Percentiles rank a stretch among this genome's conserved stretches.
These are phyloP conservation scores for Zaprionus lineosus DNA, from an alignment of 2,888 invertebrate species.

Conservation along the genomic window DNA sequence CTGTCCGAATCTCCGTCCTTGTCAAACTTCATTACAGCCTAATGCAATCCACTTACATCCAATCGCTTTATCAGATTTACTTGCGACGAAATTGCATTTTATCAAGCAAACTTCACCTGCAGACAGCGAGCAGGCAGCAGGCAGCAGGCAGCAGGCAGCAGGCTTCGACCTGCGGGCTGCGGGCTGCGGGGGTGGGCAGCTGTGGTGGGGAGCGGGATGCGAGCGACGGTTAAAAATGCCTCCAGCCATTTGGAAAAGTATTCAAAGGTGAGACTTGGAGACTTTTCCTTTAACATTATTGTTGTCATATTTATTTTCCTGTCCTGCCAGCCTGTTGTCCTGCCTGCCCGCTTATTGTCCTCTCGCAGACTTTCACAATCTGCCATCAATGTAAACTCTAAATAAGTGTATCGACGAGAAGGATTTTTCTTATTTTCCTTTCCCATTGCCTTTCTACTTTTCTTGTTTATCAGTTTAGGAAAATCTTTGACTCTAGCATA, in stretches of 20 bases:
- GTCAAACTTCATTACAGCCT: slow-evolving; percentile 45
- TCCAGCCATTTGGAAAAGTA: slow-evolving; percentile 31
- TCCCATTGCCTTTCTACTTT: slow-evolving; percentile 20
- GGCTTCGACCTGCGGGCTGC: too few species aligned
- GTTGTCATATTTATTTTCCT: slow-evolving; percentile 57
- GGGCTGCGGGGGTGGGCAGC: too few species aligned
- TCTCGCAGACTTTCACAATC: slow-evolving; percentile 47
- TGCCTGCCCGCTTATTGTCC: slow-evolving; percentile 10
- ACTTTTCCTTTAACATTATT: slow-evolving; percentile 50
- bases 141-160: too few species aligned
- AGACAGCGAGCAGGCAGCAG: too few species aligned
- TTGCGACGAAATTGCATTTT: slow-evolving; percentile 62
- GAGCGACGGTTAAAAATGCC: slow-evolving; percentile 36
- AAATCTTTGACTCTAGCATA: slow-evolving; percentile 38
- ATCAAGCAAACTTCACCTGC: slow-evolving; percentile 58
- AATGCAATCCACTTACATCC: slow-evolving; percentile 58
- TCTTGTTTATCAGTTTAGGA: slow-evolving; percentile 51
- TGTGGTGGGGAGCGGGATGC: too few species aligned
- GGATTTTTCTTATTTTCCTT: slow-evolving; percentile 13
- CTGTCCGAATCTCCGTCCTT: slow-evolving; percentile 1
- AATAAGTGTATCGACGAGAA: slow-evolving; percentile 30
- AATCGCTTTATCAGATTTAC: slow-evolving; percentile 69
- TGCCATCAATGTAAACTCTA: slow-evolving; percentile 54
- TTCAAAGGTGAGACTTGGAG: slow-evolving; percentile 12
- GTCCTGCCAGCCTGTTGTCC: slow-evolving; percentile 17